These are phyloP conservation scores for Harpegnathos saltator DNA, from an alignment of 1,140 invertebrate species.

Conservation along the genomic window DNA sequence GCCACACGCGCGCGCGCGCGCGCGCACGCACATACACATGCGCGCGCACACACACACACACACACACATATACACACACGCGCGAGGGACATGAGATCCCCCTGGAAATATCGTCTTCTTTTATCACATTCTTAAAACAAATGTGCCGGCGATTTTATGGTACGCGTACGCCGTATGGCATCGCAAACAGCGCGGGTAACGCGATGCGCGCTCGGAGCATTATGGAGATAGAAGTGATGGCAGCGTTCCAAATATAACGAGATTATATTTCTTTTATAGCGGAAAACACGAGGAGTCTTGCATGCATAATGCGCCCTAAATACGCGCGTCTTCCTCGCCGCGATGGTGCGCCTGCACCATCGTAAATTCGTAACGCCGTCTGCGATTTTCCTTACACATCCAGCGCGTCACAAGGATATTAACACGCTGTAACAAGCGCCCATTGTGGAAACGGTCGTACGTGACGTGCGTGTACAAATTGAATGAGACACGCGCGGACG, in stretches of 20 bases:
- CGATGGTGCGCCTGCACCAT: background rate
- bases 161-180: background rate
- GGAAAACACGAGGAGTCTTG: conserved; percentile 19
- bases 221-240: conserved; percentile 39
- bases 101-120: conserved; percentile 7
- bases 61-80: no score
- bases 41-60: no score
- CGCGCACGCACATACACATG: no score
- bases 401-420: conserved; percentile 44
- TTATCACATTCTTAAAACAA: conserved; percentile 31
- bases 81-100: background rate
- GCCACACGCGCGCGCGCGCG: no score
- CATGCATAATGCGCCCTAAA: conserved; percentile 38
- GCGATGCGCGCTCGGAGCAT: background rate
- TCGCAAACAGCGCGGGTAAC: background rate
- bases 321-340: conserved; percentile 12
- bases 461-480: conserved; percentile 59
- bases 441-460: conserved; percentile 50
- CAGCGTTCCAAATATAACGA: conserved; percentile 42
- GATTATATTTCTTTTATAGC: conserved; percentile 42
- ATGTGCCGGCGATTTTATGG: conserved; percentile 17
- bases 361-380: conserved; percentile 44
- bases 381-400: conserved; percentile 46
- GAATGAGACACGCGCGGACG: conserved; percentile 34
- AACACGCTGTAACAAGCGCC: conserved; percentile 57